Evolutionary conservation across 2,113 vertebrate genomes (phyloP), one percentile per base, ranked within the genome.

Genomic region (Monarcha castaneiventris): DNA sequence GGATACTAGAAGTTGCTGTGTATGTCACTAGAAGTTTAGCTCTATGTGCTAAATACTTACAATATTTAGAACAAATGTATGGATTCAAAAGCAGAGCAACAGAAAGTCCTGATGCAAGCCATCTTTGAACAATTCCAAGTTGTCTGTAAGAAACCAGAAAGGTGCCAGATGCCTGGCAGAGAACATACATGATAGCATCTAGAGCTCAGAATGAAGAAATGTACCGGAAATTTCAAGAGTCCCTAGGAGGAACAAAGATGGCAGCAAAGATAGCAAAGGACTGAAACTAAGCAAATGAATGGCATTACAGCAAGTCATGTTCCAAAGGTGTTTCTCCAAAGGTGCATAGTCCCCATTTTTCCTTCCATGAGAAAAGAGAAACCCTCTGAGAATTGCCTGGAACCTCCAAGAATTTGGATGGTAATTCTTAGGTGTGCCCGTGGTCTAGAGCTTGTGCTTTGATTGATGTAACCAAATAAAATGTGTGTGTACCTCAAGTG

Each of bases 201-300:
- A n/a, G n/a, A 68, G 95, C 97, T 85, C 98, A 99, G 93, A 99
- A 97, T 84, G 85, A 95, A 79, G 97, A 98, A 97, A 98, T 99
- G 98, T 97, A 98, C 61, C 67, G 6, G 80, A 98, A 97, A 94
- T 99, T 98, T 97, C 90, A 97, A 87, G 97, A 96, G 5, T 96
- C 91, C 46, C 93, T 98, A 81, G 97, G 93, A 68, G 98, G 97
- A 91, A 99, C 98, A 23, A 97, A 96, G 32, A 83, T 99, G 9
- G 98, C 98, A 59, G 89, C 55, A 54, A 97, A 96, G 73, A 52
- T 98, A 58, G 98, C 91, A n/a, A 97, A 98, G 80, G 92, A 17
- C 48, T 97, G 87, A 98, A 73, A 68, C 67, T 55, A 44, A 92
- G 8, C 29, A 73, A 51, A 83, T 27, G 33, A 62, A 29, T 25